A percentile compares a stretch with the other conserved stretches of the same genome.
phyloP scores from a whole-genome alignment of 2,797 vertebrate species.

The Microtus obscurus region DNA sequence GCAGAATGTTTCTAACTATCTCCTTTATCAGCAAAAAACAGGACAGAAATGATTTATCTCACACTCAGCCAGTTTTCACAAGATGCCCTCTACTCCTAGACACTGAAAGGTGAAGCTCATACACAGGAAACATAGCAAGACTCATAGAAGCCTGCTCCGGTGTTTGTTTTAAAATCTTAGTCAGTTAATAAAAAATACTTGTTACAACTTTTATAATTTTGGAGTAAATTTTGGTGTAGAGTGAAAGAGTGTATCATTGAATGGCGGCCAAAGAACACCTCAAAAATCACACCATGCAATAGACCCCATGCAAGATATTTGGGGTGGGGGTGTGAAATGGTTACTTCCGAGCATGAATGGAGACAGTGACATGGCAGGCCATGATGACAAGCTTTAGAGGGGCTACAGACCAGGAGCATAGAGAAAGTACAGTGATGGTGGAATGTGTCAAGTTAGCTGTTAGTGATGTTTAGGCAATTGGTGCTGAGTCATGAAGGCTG shows the following conservation, averaged over 20 bases:
- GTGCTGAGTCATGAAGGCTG: neutral
- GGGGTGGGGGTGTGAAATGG: neutral
- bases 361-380: neutral
- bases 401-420: neutral
- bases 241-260: neutral
- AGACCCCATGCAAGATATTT: neutral
- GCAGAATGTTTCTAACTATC: neutral
- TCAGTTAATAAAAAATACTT: slow-evolving; percentile 42
- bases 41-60: neutral
- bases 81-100: neutral
- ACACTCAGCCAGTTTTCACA: neutral
- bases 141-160: neutral
- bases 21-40: neutral
- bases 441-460: neutral
- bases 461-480: neutral
- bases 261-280: neutral
- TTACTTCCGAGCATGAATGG: neutral
- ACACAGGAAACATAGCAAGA: neutral
- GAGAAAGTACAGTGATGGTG: neutral
- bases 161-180: slow-evolving; percentile 12
- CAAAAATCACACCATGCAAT: neutral
- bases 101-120: neutral
- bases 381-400: neutral
- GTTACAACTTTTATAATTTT: neutral
- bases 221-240: neutral